Evolutionary conservation across 2,113 vertebrate genomes (phyloP).

Genomic region (Mobula hypostoma): DNA sequence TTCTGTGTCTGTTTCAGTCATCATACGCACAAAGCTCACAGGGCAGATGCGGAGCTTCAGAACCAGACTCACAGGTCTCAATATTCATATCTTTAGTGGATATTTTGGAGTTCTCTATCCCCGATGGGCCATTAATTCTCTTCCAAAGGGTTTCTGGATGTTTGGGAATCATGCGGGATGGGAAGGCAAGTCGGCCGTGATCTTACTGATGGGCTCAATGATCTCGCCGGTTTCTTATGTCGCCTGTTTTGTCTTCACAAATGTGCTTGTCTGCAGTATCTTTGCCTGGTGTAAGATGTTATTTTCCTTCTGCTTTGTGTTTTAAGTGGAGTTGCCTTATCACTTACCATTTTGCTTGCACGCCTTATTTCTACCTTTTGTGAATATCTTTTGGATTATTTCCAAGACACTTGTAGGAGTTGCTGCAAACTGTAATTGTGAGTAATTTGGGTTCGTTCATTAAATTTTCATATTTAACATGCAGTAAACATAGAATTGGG

Average conservation of each 20-base stretch:
- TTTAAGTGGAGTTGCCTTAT: neutral
- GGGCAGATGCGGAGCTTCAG: too few species aligned
- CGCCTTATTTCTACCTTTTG: neutral
- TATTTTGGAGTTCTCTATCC: too few species aligned
- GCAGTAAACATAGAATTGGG: neutral
- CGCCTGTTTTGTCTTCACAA: too few species aligned
- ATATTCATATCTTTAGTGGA: too few species aligned
- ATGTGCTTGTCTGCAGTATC: neutral
- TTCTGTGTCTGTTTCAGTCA: neutral
- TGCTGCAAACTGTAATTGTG: neutral
- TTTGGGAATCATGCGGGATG: too few species aligned
- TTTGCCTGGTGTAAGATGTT: neutral
- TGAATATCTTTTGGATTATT: neutral
- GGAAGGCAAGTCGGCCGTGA: too few species aligned
- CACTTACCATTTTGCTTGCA: neutral
- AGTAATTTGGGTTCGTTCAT: neutral
- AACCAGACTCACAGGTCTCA: too few species aligned
- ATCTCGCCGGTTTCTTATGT: too few species aligned
- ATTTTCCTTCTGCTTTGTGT: neutral
- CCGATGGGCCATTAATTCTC: too few species aligned
- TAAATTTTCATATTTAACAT: neutral
- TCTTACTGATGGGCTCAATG: too few species aligned
- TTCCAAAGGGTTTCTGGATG: too few species aligned
- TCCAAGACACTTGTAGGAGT: neutral
- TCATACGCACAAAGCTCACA: neutral